phyloP scores from a whole-genome alignment of 2,113 vertebrate genomes.

The Crotalus viridis region DNA sequence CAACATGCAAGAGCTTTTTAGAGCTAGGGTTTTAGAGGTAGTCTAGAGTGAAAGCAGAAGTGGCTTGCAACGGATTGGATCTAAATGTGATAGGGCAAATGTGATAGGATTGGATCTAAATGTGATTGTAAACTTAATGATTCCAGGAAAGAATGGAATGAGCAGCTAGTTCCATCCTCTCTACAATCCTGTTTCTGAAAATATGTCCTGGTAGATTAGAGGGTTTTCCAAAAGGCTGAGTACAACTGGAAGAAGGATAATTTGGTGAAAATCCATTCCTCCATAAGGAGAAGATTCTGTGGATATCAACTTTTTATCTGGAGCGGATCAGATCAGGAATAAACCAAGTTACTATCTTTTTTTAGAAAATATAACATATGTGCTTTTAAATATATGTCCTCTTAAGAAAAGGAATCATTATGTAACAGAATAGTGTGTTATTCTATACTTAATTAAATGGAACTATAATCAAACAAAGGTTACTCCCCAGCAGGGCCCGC shows the following conservation, averaged over 20 bases:
- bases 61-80: background rate
- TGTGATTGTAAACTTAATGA: background rate
- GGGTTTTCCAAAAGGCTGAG: background rate
- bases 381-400: background rate
- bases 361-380: background rate
- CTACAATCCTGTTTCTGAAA: background rate
- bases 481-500: too few relatives aligned
- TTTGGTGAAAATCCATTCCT: background rate
- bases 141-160: background rate
- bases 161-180: background rate
- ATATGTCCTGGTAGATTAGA: background rate
- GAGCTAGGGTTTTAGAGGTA: background rate
- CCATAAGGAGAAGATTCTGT: background rate
- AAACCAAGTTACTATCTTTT: background rate
- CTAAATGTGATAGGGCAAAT: background rate
- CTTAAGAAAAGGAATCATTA: background rate
- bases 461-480: background rate
- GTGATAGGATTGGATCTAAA: background rate
- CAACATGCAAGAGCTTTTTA: background rate
- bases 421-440: background rate
- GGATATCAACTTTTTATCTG: background rate
- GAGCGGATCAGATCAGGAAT: background rate
- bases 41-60: background rate
- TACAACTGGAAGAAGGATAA: background rate
- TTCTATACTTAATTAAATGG: background rate